A percentile compares a stretch with the other conserved stretches of the same genome.
phyloP scores from a whole-genome alignment of 2,888 invertebrate genomes.

The Listrodromus nycthemerus region DNA sequence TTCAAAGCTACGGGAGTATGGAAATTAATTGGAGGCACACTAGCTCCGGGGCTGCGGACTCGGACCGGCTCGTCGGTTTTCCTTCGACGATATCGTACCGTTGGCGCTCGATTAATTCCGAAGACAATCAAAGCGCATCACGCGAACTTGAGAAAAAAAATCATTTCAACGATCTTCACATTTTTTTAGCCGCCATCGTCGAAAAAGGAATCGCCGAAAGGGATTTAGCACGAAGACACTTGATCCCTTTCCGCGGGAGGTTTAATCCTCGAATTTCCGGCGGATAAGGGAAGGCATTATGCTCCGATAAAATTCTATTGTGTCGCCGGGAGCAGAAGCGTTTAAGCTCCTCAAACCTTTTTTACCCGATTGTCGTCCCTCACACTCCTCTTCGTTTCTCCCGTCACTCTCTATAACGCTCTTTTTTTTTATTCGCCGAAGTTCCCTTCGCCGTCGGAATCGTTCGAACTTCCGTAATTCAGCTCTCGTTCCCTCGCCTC shows the following conservation, averaged over 20 bases:
- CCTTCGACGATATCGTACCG: neutral
- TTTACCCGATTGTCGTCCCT: constrained; percentile 59
- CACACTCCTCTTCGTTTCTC: constrained; percentile 52
- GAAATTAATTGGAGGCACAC: constrained; percentile 67
- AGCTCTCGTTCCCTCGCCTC: constrained; percentile 53
- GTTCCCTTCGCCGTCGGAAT: constrained; percentile 51
- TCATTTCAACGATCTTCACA: neutral
- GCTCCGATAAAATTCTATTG: constrained; percentile 69
- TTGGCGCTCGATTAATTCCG: neutral
- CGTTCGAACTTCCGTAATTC: constrained; percentile 34
- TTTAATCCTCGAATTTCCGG: constrained; percentile 38
- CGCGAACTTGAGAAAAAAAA: neutral
- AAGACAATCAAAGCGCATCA: neutral
- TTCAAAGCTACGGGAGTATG: constrained; percentile 60
- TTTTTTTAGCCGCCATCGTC: neutral
- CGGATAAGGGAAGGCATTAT: constrained; percentile 45
- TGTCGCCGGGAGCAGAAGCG: constrained; percentile 72
- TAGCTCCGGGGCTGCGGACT: constrained; percentile 57
- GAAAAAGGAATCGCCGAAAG: too few relatives aligned
- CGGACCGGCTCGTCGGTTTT: constrained; percentile 23
- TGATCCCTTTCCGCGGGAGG: constrained; percentile 26
- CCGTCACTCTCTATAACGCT: constrained; percentile 57
- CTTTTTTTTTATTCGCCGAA: constrained; percentile 56
- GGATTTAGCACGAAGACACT: neutral
- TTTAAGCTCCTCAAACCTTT: constrained; percentile 66